These are phyloP conservation scores for Mimumesa dahlbomi DNA, from an alignment of 2,888 invertebrate species.

Conservation along the genomic window DNA sequence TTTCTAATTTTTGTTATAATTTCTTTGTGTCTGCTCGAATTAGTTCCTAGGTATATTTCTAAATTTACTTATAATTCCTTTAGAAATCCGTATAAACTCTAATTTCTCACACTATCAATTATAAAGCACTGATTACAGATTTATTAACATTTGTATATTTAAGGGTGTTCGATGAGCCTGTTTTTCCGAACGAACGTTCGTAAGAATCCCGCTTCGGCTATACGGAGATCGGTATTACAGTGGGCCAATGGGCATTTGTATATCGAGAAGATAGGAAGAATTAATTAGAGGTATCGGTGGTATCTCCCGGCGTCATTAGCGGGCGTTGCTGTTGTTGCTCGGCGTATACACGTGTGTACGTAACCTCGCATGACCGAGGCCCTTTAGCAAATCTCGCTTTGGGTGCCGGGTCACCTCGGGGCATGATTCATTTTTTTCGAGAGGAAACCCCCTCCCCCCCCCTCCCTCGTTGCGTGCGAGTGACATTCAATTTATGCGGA, in stretches of 20 bases:
- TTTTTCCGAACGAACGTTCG: no score
- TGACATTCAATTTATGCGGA: constrained; percentile 59
- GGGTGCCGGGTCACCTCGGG: constrained; percentile 32
- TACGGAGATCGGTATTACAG: constrained; percentile 49
- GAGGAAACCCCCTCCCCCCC: constrained; percentile 23
- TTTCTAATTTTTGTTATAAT: no score
- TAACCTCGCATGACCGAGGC: constrained; percentile 72
- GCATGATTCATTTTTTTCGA: constrained; percentile 60
- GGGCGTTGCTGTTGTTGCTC: constrained; percentile 72
- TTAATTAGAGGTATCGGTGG: constrained; percentile 79
- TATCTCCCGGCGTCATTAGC: constrained; percentile 79
- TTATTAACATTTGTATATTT: constrained; percentile 20
- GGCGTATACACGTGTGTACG: constrained; percentile 65
- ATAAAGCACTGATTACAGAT: constrained; percentile 25
- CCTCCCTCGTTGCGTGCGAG: constrained; percentile 56
- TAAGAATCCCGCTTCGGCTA: constrained; percentile 43
- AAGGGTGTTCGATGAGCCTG: constrained; percentile 42
- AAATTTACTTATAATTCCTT: no score
- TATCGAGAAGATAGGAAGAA: constrained; percentile 78
- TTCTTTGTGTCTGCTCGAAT: no score
- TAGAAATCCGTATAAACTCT: no score
- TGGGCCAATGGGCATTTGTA: constrained; percentile 74
- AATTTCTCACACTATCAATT: constrained; percentile 25
- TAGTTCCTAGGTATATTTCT: no score
- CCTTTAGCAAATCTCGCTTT: constrained; percentile 67